Evolutionary conservation across 2,797 vertebrate genomes (phyloP), one percentile per base, ranked within the genome.

Genomic region (Phrynocephalus guinanensis): DNA sequence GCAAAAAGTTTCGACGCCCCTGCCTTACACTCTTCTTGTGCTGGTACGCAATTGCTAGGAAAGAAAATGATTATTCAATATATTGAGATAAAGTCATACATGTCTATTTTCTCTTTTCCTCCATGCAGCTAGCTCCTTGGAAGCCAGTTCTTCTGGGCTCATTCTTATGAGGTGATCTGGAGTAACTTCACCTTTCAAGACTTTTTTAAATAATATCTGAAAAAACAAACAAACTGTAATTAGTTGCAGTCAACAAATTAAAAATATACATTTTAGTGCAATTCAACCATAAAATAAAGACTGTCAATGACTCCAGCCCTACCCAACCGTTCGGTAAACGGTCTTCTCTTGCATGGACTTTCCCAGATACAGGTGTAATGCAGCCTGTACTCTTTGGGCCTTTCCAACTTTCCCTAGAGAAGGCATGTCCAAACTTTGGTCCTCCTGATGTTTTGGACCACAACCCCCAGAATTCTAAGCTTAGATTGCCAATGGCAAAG

Each of bases 81-180:
- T 63, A 18, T 13, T 28, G 15, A 8, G 67, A 30, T 85, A 50
- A 89, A 93, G 86, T 94, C 98, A 98, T 96, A 99, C 99, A 44
- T 99, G 99, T 97, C 98, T 97, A 94, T 99, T 99, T 95, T 99
- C 99, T 94, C 99, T 97, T 94, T 98, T 98, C 95, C 99, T 98
- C 99, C 99, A 99, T 68, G 99, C 99, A 95, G 99, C 99, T 94
- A 99, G 93, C 90, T 99, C 99, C 95, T 99, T 99, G 1, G 99
- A 99, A 92, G 99, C 99, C 91, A 99, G 95, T 89, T 99, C 99
- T 95, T 99, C 99, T 0, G 98, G 99, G 94, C 98, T 99, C 99
- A 99, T 98, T 94, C 97, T 98, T 95, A 99, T 99, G 52, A 99
- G 96, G 95, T 98, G 98, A 91, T 97, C 96, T 89, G 99, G 99